A percentile compares a stretch with the other conserved stretches of the same genome.
Evolutionary conservation across 2,113 vertebrate species (phyloP).

Genomic region (Meriones unguiculatus): DNA sequence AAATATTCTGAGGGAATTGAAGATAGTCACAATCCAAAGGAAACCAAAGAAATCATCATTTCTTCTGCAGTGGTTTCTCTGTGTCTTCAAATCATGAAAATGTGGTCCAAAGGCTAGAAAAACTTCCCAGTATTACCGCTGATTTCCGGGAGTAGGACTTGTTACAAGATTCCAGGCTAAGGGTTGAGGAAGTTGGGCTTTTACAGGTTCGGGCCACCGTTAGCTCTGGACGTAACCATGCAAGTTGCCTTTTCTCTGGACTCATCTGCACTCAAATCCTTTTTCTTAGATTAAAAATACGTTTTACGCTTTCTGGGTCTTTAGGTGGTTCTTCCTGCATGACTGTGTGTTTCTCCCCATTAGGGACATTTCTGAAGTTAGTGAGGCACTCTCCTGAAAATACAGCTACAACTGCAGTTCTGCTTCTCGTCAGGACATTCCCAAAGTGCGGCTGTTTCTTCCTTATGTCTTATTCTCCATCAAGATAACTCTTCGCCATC

Average conservation of each 20-base stretch:
- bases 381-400: slow-evolving; percentile 18
- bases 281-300: slow-evolving; percentile 54
- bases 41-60: not conserved
- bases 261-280: not conserved
- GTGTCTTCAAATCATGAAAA: not conserved
- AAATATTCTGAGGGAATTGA: not conserved
- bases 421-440: not conserved
- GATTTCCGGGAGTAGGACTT: not conserved
- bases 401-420: not conserved
- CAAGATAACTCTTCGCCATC: not conserved
- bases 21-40: not conserved
- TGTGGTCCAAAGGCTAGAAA: not conserved
- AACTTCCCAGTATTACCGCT: not conserved
- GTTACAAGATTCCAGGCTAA: not conserved
- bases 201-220: not conserved
- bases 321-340: not conserved
- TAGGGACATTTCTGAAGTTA: not conserved
- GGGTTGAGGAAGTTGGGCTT: not conserved
- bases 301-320: not conserved
- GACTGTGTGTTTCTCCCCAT: not conserved
- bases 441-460: not conserved
- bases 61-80: not conserved
- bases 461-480: slow-evolving; percentile 34
- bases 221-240: not conserved
- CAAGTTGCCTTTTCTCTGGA: slow-evolving; percentile 9